Evolutionary conservation across 2,113 vertebrate species (phyloP).

Genomic region (Scartelaos histophorus): DNA sequence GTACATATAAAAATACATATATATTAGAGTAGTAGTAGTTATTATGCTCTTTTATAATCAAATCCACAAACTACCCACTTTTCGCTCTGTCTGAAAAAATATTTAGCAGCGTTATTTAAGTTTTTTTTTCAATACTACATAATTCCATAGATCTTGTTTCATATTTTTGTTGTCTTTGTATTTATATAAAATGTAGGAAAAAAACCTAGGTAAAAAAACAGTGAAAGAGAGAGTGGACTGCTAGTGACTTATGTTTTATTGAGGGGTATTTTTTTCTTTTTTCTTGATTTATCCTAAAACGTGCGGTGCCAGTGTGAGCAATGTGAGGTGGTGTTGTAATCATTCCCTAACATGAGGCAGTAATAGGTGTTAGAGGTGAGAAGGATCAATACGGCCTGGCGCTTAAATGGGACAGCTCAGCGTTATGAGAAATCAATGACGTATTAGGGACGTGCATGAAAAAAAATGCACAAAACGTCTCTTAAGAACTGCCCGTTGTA

Average conservation of each 20-base stretch:
- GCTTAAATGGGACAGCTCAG: conserved; percentile 8
- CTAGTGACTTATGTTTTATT: neutral
- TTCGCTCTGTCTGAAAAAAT: too few relatives aligned
- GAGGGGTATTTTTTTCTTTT: neutral
- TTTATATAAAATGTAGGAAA: too few relatives aligned
- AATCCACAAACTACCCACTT: too few relatives aligned
- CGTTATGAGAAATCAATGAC: conserved; percentile 4
- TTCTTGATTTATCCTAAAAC: neutral
- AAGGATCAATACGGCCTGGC: neutral
- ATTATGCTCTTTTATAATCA: too few relatives aligned
- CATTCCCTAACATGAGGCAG: neutral
- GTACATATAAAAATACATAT: too few relatives aligned
- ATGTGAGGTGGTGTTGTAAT: conserved; percentile 2
- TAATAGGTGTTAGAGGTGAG: conserved; percentile 8
- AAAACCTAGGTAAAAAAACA: too few relatives aligned
- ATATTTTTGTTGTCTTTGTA: too few relatives aligned
- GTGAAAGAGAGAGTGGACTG: too few relatives aligned
- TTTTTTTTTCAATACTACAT: too few relatives aligned
- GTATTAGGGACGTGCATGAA: neutral
- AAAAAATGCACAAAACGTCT: neutral
- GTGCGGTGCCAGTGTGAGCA: neutral
- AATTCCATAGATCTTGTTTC: too few relatives aligned
- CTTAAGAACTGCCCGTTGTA: neutral
- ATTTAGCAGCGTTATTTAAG: too few relatives aligned
- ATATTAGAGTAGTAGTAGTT: too few relatives aligned